Base-by-base conservation (phyloP, 1,140 invertebrate species). In the Magallana angulata region DNA sequence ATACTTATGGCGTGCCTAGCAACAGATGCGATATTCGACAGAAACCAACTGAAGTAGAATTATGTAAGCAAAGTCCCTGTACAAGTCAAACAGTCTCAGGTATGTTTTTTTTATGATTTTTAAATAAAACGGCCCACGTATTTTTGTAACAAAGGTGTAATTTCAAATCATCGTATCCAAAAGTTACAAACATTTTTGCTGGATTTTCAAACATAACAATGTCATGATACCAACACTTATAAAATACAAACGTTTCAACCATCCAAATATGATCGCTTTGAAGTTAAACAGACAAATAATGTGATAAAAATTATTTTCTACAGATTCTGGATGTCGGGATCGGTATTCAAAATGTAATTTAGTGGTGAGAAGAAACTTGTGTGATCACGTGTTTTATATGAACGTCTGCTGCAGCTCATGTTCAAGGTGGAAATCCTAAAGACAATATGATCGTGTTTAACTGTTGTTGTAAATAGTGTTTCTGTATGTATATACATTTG, bases 291-390 rank as follows among this genome's bases (percentile, higher is more conserved):
- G 2, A 48, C 36, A 5, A 48, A 5, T 48, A 48, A 4, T 48
- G 36, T 48, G 36, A 48, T 48, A 5, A 48, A 48, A 48, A 48
- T 48, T 48, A 48, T 48, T 48, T 48, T 48, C 7, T 71, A 7
- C 68, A 71, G 68, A 71, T 71, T 71, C 68, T 30, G 68, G 68
- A 24, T 71, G 68, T 71, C 68, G 68, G 68, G 68, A 71, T 71
- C 68, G 68, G 18, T 71, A 71, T 71, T 71, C 68, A 11, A 71
- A 36, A 12, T 71, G 68, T 71, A 30, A 71, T 9, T 71, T 71
- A 12, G 68, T 71, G 7, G 68, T 71, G 68, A 30, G 68, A 71
- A 71, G 68, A 71, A 12, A 71, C 18, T 36, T 71, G 68, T 71
- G 68, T 71, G 68, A 71, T 36, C 68, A 71, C 18, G 68, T 71